Evolutionary conservation across 2,113 vertebrate species (phyloP).

Genomic region (Madoqua kirkii): DNA sequence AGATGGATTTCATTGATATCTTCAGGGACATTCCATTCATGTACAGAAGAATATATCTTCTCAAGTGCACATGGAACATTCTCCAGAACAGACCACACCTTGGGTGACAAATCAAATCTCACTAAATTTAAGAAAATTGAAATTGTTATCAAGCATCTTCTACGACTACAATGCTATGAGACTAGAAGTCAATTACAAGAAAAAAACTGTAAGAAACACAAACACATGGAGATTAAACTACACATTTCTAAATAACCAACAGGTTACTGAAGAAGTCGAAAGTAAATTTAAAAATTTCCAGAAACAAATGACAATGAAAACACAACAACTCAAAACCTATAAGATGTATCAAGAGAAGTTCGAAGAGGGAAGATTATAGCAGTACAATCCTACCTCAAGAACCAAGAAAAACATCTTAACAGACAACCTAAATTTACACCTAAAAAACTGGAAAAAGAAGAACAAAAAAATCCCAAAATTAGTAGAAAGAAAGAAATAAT

Average conservation of each 20-base stretch:
- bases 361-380: not conserved
- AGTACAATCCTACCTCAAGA: not conserved
- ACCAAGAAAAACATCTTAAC: not conserved
- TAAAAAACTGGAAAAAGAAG: not conserved
- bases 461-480: not conserved
- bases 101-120: not conserved
- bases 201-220: not conserved
- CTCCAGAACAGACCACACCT: not conserved
- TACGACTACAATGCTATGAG: not conserved
- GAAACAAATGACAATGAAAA: not conserved
- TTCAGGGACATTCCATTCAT: not conserved
- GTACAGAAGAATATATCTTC: not conserved
- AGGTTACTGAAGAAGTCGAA: not conserved
- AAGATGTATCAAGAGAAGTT: not conserved
- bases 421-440: not conserved
- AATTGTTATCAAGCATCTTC: not conserved
- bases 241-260: not conserved
- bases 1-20: not conserved
- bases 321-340: not conserved
- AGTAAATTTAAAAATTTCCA: not conserved
- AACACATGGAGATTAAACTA: not conserved
- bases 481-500: not conserved
- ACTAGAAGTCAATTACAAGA: not conserved
- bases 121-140: not conserved
- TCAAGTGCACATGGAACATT: not conserved